phyloP scores from a whole-genome alignment of 2,113 vertebrate species.

The Dipodomys stephensi region DNA sequence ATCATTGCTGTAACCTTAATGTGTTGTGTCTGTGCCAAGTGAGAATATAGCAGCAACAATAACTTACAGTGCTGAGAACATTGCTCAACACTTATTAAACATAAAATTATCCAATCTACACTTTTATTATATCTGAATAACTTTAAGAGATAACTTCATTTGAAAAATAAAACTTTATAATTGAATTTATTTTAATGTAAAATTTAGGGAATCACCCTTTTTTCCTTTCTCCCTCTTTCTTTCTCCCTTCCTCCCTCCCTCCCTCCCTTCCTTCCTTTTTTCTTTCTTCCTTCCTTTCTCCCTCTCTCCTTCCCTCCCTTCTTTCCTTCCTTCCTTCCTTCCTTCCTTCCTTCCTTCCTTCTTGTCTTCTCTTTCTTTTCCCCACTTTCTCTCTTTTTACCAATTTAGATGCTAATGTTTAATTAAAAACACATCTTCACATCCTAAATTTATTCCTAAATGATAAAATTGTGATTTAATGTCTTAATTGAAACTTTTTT shows the following conservation, averaged over 20 bases:
- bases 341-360: too few relatives aligned
- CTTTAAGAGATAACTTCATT: neutral
- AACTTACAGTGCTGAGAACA: neutral
- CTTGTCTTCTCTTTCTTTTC: too few relatives aligned
- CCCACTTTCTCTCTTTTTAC: too few relatives aligned
- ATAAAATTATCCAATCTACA: neutral
- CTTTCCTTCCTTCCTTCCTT: too few relatives aligned
- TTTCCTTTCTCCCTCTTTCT: too few relatives aligned
- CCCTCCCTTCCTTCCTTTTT: too few relatives aligned
- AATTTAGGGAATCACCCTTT: neutral
- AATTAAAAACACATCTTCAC: neutral
- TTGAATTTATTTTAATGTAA: neutral
- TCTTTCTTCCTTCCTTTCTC: too few relatives aligned
- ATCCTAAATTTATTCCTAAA: neutral
- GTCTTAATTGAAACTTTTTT: neutral
- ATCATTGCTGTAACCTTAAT: slow-evolving; percentile 77
- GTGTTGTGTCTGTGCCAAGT: slow-evolving; percentile 51
- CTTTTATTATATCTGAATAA: neutral
- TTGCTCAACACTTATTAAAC: neutral
- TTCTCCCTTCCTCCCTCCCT: too few relatives aligned
- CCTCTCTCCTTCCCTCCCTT: too few relatives aligned
- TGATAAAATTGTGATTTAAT: neutral
- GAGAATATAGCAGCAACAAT: slow-evolving; percentile 25
- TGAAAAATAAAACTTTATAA: neutral
- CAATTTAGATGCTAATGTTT: neutral